A percentile compares a stretch with the other conserved stretches of the same genome.
Evolutionary conservation across 2,797 vertebrate genomes (phyloP).

Genomic region (Dipus sagitta): DNA sequence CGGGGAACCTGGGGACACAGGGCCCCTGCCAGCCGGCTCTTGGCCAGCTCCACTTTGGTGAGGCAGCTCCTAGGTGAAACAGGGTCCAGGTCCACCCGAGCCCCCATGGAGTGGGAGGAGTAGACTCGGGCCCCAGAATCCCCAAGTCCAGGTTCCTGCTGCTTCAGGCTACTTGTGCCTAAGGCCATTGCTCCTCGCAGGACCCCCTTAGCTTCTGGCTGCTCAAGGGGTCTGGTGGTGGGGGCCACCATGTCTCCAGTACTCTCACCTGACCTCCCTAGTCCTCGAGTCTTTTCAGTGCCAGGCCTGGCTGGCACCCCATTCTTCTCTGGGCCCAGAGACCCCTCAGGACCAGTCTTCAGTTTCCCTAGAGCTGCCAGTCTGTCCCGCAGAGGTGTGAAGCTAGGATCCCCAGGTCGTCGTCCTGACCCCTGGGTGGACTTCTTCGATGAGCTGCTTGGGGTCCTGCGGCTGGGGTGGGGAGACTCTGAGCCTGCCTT

Average conservation of each 20-base stretch:
- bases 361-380: conserved; percentile 93
- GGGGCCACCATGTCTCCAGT: conserved; percentile 57
- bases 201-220: conserved; percentile 72
- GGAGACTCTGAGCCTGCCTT: conserved; percentile 80
- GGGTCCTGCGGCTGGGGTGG: conserved; percentile 85
- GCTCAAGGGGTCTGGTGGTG: conserved; percentile 72
- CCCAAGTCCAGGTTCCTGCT: conserved; percentile 86
- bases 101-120: conserved; percentile 90
- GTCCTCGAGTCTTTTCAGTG: conserved; percentile 70
- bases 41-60: conserved; percentile 90
- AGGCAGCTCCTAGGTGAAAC: conserved; percentile 86
- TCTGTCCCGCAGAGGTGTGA: conserved; percentile 94
- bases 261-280: conserved; percentile 69
- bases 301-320: conserved; percentile 80
- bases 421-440: conserved; percentile 81
- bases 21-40: conserved; percentile 88
- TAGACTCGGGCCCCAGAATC: conserved; percentile 88
- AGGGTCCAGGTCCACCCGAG: conserved; percentile 89
- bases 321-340: conserved; percentile 75
- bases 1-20: conserved; percentile 88
- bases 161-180: conserved; percentile 89
- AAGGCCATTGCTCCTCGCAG: conserved; percentile 78
- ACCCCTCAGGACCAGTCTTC: conserved; percentile 86
- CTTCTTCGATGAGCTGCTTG: conserved; percentile 91
- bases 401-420: conserved; percentile 89